phyloP scores from a whole-genome alignment of 2,113 vertebrate species.

The Ptyas mucosa region DNA sequence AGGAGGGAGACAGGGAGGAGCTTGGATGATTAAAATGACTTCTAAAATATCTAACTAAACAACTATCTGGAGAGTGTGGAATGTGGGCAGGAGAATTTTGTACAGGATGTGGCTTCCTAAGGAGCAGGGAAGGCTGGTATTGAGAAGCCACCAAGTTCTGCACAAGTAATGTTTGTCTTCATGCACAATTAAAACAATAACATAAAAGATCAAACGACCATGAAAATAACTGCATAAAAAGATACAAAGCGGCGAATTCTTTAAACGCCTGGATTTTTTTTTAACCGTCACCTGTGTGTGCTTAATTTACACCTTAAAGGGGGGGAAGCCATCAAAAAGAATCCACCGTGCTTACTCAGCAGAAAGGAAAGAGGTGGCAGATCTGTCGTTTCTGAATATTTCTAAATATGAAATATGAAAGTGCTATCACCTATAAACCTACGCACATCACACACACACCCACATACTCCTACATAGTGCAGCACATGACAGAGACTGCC shows the following conservation, averaged over 20 bases:
- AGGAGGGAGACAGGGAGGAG: accelerated
- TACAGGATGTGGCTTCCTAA: not conserved
- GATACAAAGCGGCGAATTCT: not conserved
- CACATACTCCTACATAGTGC: no score
- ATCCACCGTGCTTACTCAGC: not conserved
- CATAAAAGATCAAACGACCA: not conserved
- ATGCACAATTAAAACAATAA: not conserved
- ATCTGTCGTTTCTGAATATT: not conserved
- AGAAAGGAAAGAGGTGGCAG: not conserved
- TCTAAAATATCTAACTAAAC: not conserved
- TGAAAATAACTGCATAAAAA: not conserved
- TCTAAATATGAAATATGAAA: no score
- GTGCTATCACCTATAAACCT: no score
- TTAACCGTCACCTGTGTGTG: not conserved
- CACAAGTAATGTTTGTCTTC: not conserved
- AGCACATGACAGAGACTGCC: no score
- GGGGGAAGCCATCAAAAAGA: not conserved
- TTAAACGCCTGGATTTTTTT: not conserved
- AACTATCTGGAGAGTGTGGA: not conserved
- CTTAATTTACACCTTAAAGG: not conserved
- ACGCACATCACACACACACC: no score
- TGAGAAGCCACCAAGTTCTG: not conserved
- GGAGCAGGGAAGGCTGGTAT: not conserved
- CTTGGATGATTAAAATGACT: not conserved
- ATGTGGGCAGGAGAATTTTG: not conserved